Percentiles rank a stretch among this genome's conserved stretches.
phyloP scores from a whole-genome alignment of 1,140 invertebrate genomes.

The Ips nitidus region DNA sequence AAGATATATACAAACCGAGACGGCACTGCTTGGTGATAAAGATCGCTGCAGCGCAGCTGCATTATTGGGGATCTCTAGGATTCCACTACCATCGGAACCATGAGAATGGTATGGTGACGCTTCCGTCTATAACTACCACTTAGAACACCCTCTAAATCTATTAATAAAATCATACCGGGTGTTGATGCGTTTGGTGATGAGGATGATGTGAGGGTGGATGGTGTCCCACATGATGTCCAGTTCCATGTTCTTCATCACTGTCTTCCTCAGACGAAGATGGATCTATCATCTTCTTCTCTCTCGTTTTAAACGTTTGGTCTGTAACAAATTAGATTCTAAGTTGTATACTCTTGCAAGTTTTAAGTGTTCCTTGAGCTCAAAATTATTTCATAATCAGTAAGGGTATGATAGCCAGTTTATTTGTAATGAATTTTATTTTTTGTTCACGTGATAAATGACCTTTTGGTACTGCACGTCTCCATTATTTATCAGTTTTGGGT shows the following conservation, averaged over 20 bases:
- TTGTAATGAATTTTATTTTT: no score
- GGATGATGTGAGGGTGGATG: conserved; percentile 49
- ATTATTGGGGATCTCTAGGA: conserved; percentile 55
- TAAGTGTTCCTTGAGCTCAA: no score
- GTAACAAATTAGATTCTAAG: conserved; percentile 13
- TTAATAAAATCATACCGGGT: conserved; percentile 35
- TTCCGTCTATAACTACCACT: conserved; percentile 38
- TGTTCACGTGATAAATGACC: no score
- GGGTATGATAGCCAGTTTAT: no score
- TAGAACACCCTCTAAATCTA: neutral
- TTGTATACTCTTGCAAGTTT: neutral
- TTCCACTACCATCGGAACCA: conserved; percentile 47
- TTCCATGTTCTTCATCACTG: conserved; percentile 78
- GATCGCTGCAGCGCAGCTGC: conserved; percentile 54
- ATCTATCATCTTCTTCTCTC: conserved; percentile 75
- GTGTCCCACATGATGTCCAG: conserved; percentile 52
- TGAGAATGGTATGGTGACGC: conserved; percentile 46
- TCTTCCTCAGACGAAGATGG: conserved; percentile 88
- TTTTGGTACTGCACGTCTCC: no score
- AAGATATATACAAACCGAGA: conserved; percentile 56
- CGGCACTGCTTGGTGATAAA: conserved; percentile 63
- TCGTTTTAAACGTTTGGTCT: conserved; percentile 40
- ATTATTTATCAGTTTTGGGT: no score
- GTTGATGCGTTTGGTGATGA: conserved; percentile 42
- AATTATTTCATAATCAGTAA: no score